Percentiles rank a stretch among this genome's conserved stretches.
phyloP scores from a whole-genome alignment of 2,888 invertebrate species.

The Coleophora deauratella region DNA sequence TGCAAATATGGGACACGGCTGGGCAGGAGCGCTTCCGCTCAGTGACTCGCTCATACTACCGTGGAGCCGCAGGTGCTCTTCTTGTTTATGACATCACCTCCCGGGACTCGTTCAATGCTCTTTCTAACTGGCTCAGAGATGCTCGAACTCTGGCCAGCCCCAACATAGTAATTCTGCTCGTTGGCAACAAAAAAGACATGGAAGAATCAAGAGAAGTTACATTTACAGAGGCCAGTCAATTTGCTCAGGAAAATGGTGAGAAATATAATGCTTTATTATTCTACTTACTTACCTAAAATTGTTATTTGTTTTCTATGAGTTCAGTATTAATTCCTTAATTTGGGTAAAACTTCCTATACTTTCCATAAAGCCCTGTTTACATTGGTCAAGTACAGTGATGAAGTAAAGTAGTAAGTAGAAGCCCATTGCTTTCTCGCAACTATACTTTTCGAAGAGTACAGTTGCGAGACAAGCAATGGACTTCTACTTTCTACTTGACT shows the following conservation, averaged over 20 bases:
- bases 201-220: constrained; percentile 88
- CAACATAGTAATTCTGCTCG: constrained; percentile 85
- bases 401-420: too few relatives aligned
- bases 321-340: too few relatives aligned
- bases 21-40: constrained; percentile 98
- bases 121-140: constrained; percentile 90
- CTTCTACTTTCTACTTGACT: too few relatives aligned
- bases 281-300: too few relatives aligned
- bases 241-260: constrained; percentile 90
- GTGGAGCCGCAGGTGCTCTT: constrained; percentile 93
- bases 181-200: constrained; percentile 88
- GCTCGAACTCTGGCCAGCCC: constrained; percentile 86
- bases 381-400: too few relatives aligned
- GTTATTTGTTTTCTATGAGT: too few relatives aligned
- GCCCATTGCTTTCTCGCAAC: too few relatives aligned
- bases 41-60: constrained; percentile 87
- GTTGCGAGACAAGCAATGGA: too few relatives aligned
- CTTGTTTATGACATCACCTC: constrained; percentile 93
- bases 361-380: too few relatives aligned
- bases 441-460: too few relatives aligned
- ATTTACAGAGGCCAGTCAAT: constrained; percentile 86
- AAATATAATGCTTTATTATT: too few relatives aligned
- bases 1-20: constrained; percentile 93
- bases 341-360: too few relatives aligned
- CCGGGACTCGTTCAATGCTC: constrained; percentile 93